Conservation (phyloP, 2,888 invertebrate species). For the Keiferia lycopersicella region DNA sequence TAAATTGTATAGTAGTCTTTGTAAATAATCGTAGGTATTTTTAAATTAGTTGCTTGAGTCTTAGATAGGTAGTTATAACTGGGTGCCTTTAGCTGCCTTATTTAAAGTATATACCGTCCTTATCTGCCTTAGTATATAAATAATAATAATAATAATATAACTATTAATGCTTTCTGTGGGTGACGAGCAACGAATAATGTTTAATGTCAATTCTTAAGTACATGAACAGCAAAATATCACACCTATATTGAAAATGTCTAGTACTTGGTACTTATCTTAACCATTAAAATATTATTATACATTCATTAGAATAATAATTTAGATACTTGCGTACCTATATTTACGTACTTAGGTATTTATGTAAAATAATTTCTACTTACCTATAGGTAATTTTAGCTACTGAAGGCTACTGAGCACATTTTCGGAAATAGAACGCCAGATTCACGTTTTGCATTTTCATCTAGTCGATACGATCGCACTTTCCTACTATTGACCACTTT, state of each 20-base stretch:
- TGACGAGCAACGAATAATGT: slow-evolving; percentile 62
- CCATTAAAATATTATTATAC: background rate
- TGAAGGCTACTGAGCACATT: slow-evolving; percentile 9
- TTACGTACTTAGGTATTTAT: slow-evolving; percentile 3
- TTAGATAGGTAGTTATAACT: slow-evolving; percentile 32
- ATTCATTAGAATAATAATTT: background rate
- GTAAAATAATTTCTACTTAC: background rate
- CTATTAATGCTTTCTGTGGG: slow-evolving; percentile 50
- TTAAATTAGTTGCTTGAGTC: slow-evolving; percentile 31
- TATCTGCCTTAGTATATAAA: slow-evolving; percentile 58
- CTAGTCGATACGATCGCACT: slow-evolving; percentile 58
- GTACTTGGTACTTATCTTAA: slow-evolving; percentile 27
- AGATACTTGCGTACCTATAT: background rate
- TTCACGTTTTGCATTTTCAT: slow-evolving; percentile 53
- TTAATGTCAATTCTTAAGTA: slow-evolving; percentile 71
- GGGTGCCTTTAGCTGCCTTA: slow-evolving; percentile 74
- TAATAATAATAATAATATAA: slow-evolving; percentile 28
- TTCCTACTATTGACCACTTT: slow-evolving; percentile 37
- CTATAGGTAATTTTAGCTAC: background rate
- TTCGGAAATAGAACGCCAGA: slow-evolving; percentile 9
- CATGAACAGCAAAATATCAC: slow-evolving; percentile 48
- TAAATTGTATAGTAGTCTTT: slow-evolving; percentile 27
- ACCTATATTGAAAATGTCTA: slow-evolving; percentile 30
- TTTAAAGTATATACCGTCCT: slow-evolving; percentile 69
- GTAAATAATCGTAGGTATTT: slow-evolving; percentile 28